Base-by-base conservation (phyloP, 2,113 vertebrate genomes). In the Larimichthys polyactis region DNA sequence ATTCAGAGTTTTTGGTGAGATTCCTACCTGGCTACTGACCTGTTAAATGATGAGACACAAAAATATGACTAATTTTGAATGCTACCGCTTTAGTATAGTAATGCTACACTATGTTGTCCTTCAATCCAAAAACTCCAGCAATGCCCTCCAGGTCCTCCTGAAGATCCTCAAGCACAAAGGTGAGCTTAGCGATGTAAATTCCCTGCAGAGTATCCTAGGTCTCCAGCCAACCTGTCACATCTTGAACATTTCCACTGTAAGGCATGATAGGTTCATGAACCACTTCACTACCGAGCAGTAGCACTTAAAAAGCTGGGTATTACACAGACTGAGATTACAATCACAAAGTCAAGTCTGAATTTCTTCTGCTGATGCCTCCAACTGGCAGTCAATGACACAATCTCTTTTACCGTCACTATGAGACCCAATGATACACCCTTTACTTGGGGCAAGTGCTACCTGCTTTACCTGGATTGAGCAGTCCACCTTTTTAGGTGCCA, bases 1-100 rank as follows among this genome's bases (percentile, higher is more conserved):
- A 16, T 67, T 29, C 10, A 3, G 4, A 0, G 0, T 4, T 48
- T 70, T 16, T 52, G 20, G 9, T 24, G 4, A 43, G 20, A 66
- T 46, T 78, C 36, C 32, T 63, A 5, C 14, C 9, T 12, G 0
- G 22, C 7, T 20, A 44, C 3, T 57, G 14, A 49, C 2, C 17
- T 74, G 8, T 32, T 32, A 36, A 69, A 46, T 11, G 55, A 67
- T 55, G 72, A 58, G 75, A 82, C 10, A 65, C 57, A 52, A 52
- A 81, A 81, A 11, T 57, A 24, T 1, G 58, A 43, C 49, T 49
- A 52, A 17, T 12, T 58, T 43, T 32, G 3, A 22, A 19, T 36
- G 11, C 46, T 51, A 32, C 20, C 64, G 5, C 16, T 44, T 55
- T 75, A 40, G 48, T 9, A 46, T 2, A 27, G 29, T 59, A 57